Evolutionary conservation across 2,113 vertebrate genomes (phyloP), one percentile per base, ranked within the genome.

Genomic region (Nyctereutes procyonoides): DNA sequence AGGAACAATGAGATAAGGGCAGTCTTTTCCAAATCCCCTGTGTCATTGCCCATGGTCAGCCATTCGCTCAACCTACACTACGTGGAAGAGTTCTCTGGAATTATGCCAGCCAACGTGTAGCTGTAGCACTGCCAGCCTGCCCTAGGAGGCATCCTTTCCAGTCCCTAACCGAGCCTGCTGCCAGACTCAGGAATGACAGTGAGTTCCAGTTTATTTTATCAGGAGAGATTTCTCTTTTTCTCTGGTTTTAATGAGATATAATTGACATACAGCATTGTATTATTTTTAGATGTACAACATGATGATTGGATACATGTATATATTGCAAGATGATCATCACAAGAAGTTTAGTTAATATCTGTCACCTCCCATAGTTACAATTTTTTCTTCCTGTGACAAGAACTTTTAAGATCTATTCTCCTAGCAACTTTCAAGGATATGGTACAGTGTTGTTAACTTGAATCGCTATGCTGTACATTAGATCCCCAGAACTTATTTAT

Each of bases 61-160:
- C 35, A 14, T 19, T n/a, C 17, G 13, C 10, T 8, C 26, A 9
- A 88, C 35, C n/a, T 5, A 4, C 0, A 0, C n/a, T 5, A 4
- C 0, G 0, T 19, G 51, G 76, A 83, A 79, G 51, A 63, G 48
- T 56, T 22, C 11, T 48, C 56, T 20, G 6, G 32, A 67, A 16
- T 8, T 19, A 16, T 35, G 24, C 19, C 19, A 24, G 16, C 1
- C 6, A 20, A 19, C 3, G 1, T 35, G 28, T 1, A 28, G 5
- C 30, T 74, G 17, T 14, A 65, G 13, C 60, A 19, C 9, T 3
- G 30, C 58, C 48, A 48, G 7, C 62, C 48, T 65, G 6, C 38
- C 53, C 35, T 10, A 4, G 7, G 28, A 35, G 69, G 28, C 35
- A 73, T 55, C 26, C 35, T 81, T 58, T 28, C 73, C 30, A 6